Percentiles rank a stretch among this genome's conserved stretches.
These are phyloP conservation scores for Pitta sordida DNA, from an alignment of 2,113 vertebrate genomes.

Conservation along the genomic window DNA sequence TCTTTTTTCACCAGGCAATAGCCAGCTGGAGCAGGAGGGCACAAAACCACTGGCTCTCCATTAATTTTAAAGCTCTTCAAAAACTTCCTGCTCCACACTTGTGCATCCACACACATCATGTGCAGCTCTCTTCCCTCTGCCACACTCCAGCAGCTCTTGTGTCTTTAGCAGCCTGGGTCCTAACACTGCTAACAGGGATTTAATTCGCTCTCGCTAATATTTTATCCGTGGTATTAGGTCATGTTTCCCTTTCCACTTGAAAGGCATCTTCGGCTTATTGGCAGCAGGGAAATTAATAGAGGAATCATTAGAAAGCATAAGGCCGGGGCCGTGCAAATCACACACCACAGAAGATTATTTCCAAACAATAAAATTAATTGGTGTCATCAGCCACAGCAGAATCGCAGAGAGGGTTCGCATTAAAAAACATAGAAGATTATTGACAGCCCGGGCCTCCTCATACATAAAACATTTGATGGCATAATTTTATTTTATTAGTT, in stretches of 20 bases:
- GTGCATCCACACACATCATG: neutral
- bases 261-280: constrained; percentile 15
- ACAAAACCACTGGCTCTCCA: rapidly evolving
- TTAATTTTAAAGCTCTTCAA: neutral
- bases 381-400: neutral
- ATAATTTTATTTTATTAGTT: neutral
- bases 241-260: constrained; percentile 31
- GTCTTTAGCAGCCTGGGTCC: neutral
- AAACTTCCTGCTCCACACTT: neutral
- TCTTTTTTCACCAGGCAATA: neutral
- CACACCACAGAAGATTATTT: neutral
- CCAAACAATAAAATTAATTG: constrained; percentile 17
- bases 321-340: neutral
- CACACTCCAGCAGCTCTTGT: neutral
- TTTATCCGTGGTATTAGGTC: neutral
- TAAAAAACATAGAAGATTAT: neutral
- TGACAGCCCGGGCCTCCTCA: neutral
- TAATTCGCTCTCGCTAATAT: constrained; percentile 50
- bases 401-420: neutral
- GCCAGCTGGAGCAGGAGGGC: neutral
- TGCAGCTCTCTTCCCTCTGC: neutral
- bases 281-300: constrained; percentile 28
- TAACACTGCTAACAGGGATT: constrained; percentile 8
- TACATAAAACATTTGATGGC: constrained; percentile 20
- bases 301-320: neutral